Conservation (phyloP, 2,797 vertebrate genomes). For the Sciaenops ocellatus region DNA sequence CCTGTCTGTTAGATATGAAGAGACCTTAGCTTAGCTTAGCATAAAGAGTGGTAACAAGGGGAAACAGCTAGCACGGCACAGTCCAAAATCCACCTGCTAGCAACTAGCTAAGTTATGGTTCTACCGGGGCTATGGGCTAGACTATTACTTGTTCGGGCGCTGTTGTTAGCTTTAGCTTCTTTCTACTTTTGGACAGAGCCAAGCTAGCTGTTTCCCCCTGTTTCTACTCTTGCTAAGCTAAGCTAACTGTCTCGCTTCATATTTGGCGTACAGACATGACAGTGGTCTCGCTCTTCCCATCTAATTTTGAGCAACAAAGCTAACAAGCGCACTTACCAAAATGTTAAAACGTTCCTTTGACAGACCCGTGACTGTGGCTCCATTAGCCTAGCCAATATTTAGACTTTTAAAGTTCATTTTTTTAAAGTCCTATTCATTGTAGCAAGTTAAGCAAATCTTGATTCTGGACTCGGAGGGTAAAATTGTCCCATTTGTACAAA, state of each 20-base stretch:
- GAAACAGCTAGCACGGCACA: neutral
- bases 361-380: neutral
- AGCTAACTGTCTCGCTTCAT: neutral
- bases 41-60: neutral
- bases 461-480: neutral
- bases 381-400: neutral
- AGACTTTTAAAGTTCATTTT: neutral
- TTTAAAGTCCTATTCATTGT: neutral
- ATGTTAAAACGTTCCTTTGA: neutral
- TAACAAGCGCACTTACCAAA: neutral
- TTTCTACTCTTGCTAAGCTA: neutral
- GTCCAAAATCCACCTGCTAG: neutral
- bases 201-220: neutral
- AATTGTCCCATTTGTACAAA: neutral
- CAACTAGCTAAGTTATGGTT: slow-evolving; percentile 1
- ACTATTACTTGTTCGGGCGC: too few relatives aligned
- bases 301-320: neutral
- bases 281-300: neutral
- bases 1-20: neutral
- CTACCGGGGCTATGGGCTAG: neutral
- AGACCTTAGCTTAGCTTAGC: slow-evolving; percentile 9
- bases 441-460: neutral
- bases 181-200: neutral
- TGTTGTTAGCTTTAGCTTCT: neutral
- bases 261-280: neutral